A percentile compares a stretch with the other conserved stretches of the same genome.
phyloP scores from a whole-genome alignment of 2,113 vertebrate species.

The Scytalopus superciliaris region DNA sequence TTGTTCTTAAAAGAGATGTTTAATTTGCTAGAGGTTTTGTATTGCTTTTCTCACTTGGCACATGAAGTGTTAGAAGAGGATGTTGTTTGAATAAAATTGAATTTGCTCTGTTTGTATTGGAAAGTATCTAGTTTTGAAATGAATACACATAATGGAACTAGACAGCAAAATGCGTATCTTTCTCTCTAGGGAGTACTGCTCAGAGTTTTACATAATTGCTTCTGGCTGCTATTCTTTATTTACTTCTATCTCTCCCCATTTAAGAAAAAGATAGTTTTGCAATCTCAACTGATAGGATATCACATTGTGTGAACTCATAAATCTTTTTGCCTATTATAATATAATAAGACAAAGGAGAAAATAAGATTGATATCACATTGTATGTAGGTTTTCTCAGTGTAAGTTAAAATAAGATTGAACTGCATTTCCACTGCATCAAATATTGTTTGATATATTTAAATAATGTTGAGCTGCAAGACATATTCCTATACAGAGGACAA shows the following conservation, averaged over 20 bases:
- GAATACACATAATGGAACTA: conserved; percentile 18
- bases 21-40: not conserved
- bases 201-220: conserved; percentile 38
- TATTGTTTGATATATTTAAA: not conserved
- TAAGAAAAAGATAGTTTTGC: conserved; percentile 10
- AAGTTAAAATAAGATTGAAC: not conserved
- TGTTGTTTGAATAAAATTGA: conserved; percentile 26
- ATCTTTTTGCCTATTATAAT: not conserved
- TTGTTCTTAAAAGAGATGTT: conserved; percentile 2
- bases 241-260: not conserved
- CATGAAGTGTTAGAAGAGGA: not conserved
- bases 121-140: conserved; percentile 40
- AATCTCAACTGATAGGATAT: not conserved
- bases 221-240: conserved; percentile 33
- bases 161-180: conserved; percentile 34
- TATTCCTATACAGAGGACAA: not conserved
- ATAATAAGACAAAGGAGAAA: not conserved
- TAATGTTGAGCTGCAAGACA: not conserved
- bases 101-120: conserved; percentile 28
- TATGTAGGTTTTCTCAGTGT: not conserved
- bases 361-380: not conserved
- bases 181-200: not conserved
- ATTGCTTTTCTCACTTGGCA: not conserved
- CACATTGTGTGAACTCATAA: not conserved
- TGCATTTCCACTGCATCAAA: not conserved